phyloP scores from a whole-genome alignment of 2,888 invertebrate genomes.

The Rhamnusium bicolor region DNA sequence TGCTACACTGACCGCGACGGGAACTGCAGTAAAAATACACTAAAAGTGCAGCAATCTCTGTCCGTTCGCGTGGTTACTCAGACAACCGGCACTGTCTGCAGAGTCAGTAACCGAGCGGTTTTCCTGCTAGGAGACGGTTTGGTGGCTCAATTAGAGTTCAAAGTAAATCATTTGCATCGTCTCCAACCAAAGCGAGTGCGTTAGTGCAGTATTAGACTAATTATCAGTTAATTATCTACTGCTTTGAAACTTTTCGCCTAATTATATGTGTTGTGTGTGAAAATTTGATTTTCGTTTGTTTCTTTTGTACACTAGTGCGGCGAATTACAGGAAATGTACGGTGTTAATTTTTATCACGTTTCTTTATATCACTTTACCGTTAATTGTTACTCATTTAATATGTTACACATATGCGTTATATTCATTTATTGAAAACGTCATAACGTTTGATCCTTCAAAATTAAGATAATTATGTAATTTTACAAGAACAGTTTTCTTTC shows the following conservation, averaged over 20 bases:
- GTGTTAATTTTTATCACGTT: neutral
- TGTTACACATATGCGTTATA: neutral
- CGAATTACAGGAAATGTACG: slow-evolving; percentile 5
- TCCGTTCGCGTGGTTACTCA: slow-evolving; percentile 33
- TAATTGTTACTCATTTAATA: neutral
- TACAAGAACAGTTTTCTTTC: neutral
- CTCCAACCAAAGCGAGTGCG: slow-evolving; percentile 4
- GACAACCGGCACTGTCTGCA: slow-evolving; percentile 18
- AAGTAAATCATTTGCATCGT: neutral
- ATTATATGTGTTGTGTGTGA: slow-evolving; percentile 19
- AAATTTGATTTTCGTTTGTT: slow-evolving; percentile 12
- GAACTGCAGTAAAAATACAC: slow-evolving; percentile 26
- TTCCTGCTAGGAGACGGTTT: slow-evolving; percentile 8
- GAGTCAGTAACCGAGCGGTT: slow-evolving; percentile 30
- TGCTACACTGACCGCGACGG: slow-evolving; percentile 20
- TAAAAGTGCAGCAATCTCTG: slow-evolving; percentile 27
- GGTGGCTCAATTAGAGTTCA: slow-evolving; percentile 3
- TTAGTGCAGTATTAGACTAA: slow-evolving; percentile 12
- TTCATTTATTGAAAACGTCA: neutral
- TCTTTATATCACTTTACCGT: neutral
- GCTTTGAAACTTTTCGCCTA: slow-evolving; percentile 6
- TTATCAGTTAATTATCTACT: slow-evolving; percentile 5
- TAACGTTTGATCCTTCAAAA: neutral
- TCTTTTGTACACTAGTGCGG: neutral
- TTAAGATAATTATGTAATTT: neutral